Percentiles rank a stretch among this genome's conserved stretches.
Conservation (phyloP, 2,797 vertebrate species). For the Notolepis coatsorum region DNA sequence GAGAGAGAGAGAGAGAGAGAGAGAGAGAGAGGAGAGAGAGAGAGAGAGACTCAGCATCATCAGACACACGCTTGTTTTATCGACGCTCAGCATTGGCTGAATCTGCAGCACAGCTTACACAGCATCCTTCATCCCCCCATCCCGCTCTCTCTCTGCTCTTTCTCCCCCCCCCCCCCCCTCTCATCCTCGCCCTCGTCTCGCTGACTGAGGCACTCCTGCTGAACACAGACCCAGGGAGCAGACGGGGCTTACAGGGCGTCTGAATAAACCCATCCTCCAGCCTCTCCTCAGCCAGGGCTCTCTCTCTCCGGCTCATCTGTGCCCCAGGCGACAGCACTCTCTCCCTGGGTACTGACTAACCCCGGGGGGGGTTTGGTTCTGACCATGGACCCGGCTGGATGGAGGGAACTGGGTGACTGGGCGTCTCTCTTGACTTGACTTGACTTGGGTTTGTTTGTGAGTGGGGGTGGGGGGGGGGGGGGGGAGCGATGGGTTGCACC, state of each 20-base stretch:
- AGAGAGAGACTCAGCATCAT: conserved; percentile 26
- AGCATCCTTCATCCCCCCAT: conserved; percentile 73
- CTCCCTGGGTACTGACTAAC: conserved; percentile 28
- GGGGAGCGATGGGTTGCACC: conserved; percentile 93
- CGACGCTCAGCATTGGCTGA: conserved; percentile 65
- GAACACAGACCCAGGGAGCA: conserved; percentile 47
- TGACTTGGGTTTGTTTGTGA: conserved; percentile 77
- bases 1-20: conserved; percentile 46
- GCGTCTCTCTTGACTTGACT: conserved; percentile 69
- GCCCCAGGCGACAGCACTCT: conserved; percentile 20
- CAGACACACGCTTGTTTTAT: conserved; percentile 29
- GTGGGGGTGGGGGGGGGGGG: conserved; percentile 90
- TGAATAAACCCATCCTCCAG: conserved; percentile 36
- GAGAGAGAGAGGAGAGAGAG: conserved; percentile 43
- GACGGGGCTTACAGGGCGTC: conserved; percentile 36
- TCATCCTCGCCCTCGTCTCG: conserved; percentile 33
- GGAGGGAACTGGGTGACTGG: conserved; percentile 64
- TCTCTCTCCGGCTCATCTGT: conserved; percentile 33
- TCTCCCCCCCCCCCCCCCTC: conserved; percentile 13
- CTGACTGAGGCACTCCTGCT: conserved; percentile 71
- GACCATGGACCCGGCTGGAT: conserved; percentile 58
- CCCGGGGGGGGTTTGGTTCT: conserved; percentile 45
- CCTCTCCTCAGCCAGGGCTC: not conserved
- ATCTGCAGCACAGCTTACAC: conserved; percentile 66
- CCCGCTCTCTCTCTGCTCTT: conserved; percentile 50